These are phyloP conservation scores for Andrena bucephala DNA, from an alignment of 2,888 invertebrate genomes.

Conservation along the genomic window DNA sequence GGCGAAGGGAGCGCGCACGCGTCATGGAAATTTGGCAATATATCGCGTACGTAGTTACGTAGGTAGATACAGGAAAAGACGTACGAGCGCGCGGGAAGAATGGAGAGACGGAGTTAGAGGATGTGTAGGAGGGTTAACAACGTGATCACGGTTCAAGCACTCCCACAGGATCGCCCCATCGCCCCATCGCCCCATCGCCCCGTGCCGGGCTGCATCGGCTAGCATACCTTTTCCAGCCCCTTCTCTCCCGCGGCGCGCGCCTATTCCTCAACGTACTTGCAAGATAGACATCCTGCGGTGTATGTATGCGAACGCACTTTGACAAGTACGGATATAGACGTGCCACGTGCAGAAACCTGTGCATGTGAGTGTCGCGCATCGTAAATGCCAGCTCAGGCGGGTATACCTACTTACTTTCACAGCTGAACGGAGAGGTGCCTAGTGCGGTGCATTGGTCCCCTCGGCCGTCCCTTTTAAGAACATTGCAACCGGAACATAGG, in stretches of 20 bases:
- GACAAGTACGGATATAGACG: constrained; percentile 1
- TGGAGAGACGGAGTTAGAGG: constrained; percentile 28
- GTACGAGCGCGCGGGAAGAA: constrained; percentile 23
- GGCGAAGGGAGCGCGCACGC: too few species aligned
- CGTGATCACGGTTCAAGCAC: constrained; percentile 79
- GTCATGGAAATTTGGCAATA: not conserved
- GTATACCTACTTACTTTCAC: not conserved
- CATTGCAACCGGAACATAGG: not conserved
- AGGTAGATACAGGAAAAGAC: constrained; percentile 24
- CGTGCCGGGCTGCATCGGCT: constrained; percentile 57
- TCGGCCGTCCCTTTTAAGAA: too few species aligned
- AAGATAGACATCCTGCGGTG: constrained; percentile 18
- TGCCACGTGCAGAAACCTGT: not conserved
- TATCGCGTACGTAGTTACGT: not conserved
- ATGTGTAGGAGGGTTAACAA: constrained; percentile 74
- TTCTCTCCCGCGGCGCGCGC: constrained; percentile 15
- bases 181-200: too few species aligned
- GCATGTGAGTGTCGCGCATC: too few species aligned
- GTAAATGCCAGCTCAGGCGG: too few species aligned
- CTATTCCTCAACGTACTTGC: constrained; percentile 13
- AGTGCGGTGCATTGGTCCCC: too few species aligned
- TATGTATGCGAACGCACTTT: not conserved
- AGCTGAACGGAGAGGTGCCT: not conserved
- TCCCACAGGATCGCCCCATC: constrained; percentile 75
- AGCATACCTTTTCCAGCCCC: constrained; percentile 52